These are phyloP conservation scores for Pelvicachromis taeniatus DNA, from an alignment of 2,113 vertebrate species.

Conservation along the genomic window DNA sequence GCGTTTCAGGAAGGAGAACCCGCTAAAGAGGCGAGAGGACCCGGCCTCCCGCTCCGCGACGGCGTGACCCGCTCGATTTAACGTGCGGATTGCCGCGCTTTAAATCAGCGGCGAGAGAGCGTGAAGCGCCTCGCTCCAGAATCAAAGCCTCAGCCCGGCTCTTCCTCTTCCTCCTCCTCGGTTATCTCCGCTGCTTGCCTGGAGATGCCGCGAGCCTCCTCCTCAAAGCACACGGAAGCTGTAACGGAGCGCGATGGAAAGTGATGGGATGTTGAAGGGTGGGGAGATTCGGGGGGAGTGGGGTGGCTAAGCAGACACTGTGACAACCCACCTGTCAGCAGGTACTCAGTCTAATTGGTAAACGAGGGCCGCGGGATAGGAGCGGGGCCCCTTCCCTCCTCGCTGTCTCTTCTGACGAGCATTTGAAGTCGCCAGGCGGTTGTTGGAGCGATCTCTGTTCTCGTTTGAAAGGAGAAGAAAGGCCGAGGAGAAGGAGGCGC, in stretches of 20 bases:
- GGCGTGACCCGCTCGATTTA: neutral
- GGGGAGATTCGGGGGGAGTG: conserved; percentile 29
- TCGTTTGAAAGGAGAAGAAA: conserved; percentile 4
- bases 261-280: conserved; percentile 39
- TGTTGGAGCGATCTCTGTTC: conserved; percentile 19
- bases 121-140: neutral
- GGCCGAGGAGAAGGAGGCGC: neutral
- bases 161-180: conserved; percentile 8
- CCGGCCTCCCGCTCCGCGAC: neutral
- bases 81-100: neutral
- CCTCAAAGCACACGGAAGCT: conserved; percentile 40
- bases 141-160: conserved; percentile 60
- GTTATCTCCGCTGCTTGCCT: conserved; percentile 41
- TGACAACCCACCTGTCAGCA: conserved; percentile 80
- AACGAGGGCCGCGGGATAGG: conserved; percentile 72
- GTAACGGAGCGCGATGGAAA: conserved; percentile 29
- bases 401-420: conserved; percentile 63
- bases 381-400: conserved; percentile 49
- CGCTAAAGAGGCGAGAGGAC: neutral
- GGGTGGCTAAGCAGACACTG: conserved; percentile 64
- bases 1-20: neutral
- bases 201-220: conserved; percentile 54
- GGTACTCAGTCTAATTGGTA: conserved; percentile 81
- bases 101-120: neutral
- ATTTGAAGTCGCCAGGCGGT: conserved; percentile 72